phyloP scores from a whole-genome alignment of 2,888 invertebrate genomes.

The Chelonus formosanus region DNA sequence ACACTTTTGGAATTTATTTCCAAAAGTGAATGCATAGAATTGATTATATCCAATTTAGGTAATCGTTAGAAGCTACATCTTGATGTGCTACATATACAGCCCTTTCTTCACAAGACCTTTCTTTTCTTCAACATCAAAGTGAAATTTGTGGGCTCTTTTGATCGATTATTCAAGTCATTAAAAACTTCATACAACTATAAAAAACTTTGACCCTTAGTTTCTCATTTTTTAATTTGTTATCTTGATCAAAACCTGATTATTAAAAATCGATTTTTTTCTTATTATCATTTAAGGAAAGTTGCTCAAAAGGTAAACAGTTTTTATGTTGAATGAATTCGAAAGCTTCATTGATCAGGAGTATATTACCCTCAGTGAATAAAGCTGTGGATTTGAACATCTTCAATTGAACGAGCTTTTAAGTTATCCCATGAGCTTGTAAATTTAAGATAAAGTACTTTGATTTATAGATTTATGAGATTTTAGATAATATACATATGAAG shows the following conservation, averaged over 20 bases:
- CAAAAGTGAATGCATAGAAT: conserved; percentile 11
- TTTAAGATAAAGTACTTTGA: no score
- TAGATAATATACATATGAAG: no score
- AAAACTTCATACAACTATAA: not conserved
- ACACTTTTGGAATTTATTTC: not conserved
- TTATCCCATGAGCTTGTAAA: not conserved
- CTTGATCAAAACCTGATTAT: not conserved
- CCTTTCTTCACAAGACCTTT: conserved; percentile 10
- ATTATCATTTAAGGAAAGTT: not conserved
- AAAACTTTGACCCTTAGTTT: conserved; percentile 5
- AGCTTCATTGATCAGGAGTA: conserved; percentile 1
- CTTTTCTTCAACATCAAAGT: conserved; percentile 2
- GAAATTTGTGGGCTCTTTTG: conserved; percentile 9
- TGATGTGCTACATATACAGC: conserved; percentile 10
- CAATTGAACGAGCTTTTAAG: no score
- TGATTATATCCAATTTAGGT: conserved; percentile 16
- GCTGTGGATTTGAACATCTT: not conserved
- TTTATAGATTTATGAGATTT: no score
- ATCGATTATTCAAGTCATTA: conserved; percentile 13
- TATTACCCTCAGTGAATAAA: conserved; percentile 28
- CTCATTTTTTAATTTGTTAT: not conserved
- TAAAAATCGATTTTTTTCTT: not conserved
- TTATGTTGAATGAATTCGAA: not conserved
- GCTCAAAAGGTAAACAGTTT: conserved; percentile 7
- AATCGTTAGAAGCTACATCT: conserved; percentile 12